Percentiles rank a stretch among this genome's conserved stretches.
Evolutionary conservation across 2,113 vertebrate genomes (phyloP).

Genomic region (Orycteropus afer): DNA sequence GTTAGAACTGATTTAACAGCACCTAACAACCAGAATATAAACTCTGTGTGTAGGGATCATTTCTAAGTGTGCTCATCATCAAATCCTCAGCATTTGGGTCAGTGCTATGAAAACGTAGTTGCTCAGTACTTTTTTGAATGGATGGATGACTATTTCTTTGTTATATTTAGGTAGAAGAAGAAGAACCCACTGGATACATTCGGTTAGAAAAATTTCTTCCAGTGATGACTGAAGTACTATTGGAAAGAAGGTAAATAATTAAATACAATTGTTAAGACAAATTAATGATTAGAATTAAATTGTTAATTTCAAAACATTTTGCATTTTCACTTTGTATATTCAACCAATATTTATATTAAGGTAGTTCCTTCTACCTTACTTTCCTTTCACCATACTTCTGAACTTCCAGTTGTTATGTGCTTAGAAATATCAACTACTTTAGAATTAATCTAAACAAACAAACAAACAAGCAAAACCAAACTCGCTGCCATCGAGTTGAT

Average conservation of each 20-base stretch:
- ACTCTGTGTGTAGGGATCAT: neutral
- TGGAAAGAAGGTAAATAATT: constrained; percentile 89
- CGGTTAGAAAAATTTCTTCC: constrained; percentile 93
- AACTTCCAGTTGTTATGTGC: neutral
- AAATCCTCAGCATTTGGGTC: neutral
- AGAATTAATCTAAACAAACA: constrained; percentile 7
- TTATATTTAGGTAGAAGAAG: constrained; percentile 91
- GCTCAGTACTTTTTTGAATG: neutral
- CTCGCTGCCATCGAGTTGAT: too few species aligned
- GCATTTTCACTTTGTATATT: neutral
- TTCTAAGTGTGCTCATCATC: neutral
- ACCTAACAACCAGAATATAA: neutral
- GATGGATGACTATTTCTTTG: constrained; percentile 24
- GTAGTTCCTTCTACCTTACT: neutral
- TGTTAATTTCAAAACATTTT: neutral
- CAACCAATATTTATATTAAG: neutral
- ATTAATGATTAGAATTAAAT: neutral
- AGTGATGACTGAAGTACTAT: constrained; percentile 90
- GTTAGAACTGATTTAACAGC: too few species aligned
- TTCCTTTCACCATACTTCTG: neutral
- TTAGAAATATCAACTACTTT: constrained; percentile 22
- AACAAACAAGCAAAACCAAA: too few species aligned
- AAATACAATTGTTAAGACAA: constrained; percentile 38
- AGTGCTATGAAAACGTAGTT: neutral
- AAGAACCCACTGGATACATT: constrained; percentile 91